Percentiles rank a stretch among this genome's conserved stretches.
These are phyloP conservation scores for Falco rusticolus DNA, from an alignment of 2,797 vertebrate genomes.

Conservation along the genomic window DNA sequence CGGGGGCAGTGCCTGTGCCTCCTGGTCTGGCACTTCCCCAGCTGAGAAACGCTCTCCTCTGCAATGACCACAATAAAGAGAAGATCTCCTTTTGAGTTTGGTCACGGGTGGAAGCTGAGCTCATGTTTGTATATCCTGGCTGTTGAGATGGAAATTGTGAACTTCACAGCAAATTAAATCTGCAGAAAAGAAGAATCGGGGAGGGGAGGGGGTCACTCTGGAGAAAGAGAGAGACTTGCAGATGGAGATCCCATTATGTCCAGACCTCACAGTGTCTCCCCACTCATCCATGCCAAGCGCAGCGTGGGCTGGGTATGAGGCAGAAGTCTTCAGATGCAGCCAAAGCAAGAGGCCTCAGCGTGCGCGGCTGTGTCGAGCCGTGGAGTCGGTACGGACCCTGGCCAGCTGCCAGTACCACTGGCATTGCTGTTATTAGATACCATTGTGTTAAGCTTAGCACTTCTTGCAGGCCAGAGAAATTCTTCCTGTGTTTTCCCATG, in stretches of 20 bases:
- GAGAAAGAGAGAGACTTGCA: conserved; percentile 72
- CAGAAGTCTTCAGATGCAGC: conserved; percentile 49
- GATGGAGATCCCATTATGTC: conserved; percentile 81
- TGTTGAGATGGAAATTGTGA: conserved; percentile 78
- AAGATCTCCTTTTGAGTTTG: conserved; percentile 49
- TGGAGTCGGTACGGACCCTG: conserved; percentile 24
- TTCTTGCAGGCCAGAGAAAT: conserved; percentile 51
- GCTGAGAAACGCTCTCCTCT: neutral
- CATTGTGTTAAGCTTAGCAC: conserved; percentile 60
- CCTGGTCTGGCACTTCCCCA: neutral
- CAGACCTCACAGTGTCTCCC: conserved; percentile 74
- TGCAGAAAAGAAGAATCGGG: conserved; percentile 47
- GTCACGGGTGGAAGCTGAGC: conserved; percentile 68
- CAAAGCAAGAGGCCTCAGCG: conserved; percentile 59
- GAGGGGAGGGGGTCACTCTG: conserved; percentile 38
- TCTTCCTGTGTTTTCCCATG: conserved; percentile 61
- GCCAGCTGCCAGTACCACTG: conserved; percentile 44
- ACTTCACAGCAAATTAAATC: conserved; percentile 73
- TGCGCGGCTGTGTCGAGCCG: conserved; percentile 48
- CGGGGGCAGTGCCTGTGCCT: neutral
- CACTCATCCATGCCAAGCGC: conserved; percentile 58
- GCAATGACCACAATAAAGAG: conserved; percentile 11
- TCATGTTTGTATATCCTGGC: conserved; percentile 76
- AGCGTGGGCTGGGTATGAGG: conserved; percentile 46
- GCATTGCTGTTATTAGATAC: conserved; percentile 61